Conservation (phyloP, 2,888 invertebrate species). For the Oxytorus armatus region DNA sequence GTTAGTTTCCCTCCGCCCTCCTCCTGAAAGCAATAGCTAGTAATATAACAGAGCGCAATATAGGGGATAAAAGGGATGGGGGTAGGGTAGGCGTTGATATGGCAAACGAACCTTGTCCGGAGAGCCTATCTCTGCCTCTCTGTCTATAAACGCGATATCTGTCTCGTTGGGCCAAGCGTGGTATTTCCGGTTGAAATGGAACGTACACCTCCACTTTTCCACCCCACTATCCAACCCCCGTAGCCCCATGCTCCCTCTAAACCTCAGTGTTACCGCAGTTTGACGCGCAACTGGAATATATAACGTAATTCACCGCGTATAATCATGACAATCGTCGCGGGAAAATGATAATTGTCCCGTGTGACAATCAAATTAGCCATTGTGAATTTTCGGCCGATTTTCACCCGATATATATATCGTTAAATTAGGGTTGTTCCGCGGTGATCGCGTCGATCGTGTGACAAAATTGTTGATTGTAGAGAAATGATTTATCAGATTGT, state of each 20-base stretch:
- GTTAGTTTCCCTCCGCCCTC: neutral
- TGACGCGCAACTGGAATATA: neutral
- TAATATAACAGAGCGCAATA: conserved; percentile 16
- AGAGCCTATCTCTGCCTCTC: conserved; percentile 1
- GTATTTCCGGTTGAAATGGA: conserved; percentile 8
- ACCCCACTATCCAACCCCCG: no score
- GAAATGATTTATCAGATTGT: no score
- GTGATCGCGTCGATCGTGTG: no score
- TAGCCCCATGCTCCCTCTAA: no score
- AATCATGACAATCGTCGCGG: conserved; percentile 34
- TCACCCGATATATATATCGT: no score
- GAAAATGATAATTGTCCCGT: conserved; percentile 24
- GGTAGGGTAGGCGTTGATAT: conserved; percentile 21
- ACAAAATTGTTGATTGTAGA: no score
- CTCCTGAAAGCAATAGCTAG: conserved; percentile 35
- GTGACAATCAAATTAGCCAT: conserved; percentile 10
- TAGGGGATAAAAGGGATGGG: no score
- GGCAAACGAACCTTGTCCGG: conserved; percentile 33
- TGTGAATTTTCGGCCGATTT: neutral
- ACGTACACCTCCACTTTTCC: conserved; percentile 37
- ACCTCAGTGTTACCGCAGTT: conserved; percentile 27
- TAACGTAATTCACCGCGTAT: conserved; percentile 11
- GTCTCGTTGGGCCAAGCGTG: conserved; percentile 30
- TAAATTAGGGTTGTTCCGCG: no score
- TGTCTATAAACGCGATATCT: conserved; percentile 52